Percentiles rank a stretch among this genome's conserved stretches.
Evolutionary conservation across 2,797 vertebrate genomes (phyloP).

Genomic region (Tamandua tetradactyla): DNA sequence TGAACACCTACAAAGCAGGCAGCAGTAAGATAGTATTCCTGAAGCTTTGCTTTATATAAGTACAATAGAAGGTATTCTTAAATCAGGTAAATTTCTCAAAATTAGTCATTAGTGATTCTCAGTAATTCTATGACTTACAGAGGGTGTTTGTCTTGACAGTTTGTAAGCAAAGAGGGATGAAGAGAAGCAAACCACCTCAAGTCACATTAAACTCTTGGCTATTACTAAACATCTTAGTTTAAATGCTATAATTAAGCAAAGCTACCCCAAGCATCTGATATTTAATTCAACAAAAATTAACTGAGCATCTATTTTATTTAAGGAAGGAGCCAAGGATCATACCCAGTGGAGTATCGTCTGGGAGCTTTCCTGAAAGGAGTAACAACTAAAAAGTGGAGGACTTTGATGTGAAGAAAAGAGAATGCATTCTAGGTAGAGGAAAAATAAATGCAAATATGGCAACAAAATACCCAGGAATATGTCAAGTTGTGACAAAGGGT

Average conservation of each 20-base stretch:
- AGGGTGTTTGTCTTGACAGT: background rate
- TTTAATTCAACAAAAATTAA: conserved; percentile 23
- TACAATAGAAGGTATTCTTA: conserved; percentile 14
- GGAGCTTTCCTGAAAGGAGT: background rate
- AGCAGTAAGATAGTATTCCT: background rate
- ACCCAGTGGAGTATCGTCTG: background rate
- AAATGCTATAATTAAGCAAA: conserved; percentile 47
- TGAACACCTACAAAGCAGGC: background rate
- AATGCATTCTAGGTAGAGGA: background rate
- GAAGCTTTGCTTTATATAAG: conserved; percentile 47
- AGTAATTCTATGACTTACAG: background rate
- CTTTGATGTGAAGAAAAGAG: conserved; percentile 16
- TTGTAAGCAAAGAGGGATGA: conserved; percentile 30
- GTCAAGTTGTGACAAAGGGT: background rate
- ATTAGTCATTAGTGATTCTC: conserved; percentile 30
- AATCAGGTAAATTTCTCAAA: conserved; percentile 35
- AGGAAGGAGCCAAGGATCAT: background rate
- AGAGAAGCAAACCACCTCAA: conserved; percentile 35
- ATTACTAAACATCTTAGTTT: conserved; percentile 15
- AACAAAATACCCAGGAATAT: background rate
- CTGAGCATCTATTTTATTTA: background rate
- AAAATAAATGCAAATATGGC: background rate
- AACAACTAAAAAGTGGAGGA: background rate
- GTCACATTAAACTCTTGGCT: background rate
- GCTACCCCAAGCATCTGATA: background rate